Conservation (phyloP, 2,888 invertebrate genomes). For the Nemotelus nigrinus region DNA sequence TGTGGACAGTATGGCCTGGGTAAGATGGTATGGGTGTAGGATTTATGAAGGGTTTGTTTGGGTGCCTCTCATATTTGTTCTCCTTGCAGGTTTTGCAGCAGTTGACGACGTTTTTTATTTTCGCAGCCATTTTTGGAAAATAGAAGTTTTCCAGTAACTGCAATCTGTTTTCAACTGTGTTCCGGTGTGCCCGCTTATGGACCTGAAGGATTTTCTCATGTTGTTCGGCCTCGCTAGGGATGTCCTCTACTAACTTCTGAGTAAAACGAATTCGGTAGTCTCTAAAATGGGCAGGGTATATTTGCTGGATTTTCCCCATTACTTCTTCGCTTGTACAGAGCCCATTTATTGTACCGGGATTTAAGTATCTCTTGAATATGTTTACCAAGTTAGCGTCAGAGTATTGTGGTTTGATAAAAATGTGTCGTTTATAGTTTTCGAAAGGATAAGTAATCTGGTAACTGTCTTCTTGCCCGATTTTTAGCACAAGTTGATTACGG, state of each 20-base stretch:
- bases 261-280: constrained; percentile 9
- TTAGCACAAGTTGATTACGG: background rate
- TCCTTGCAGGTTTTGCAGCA: constrained; percentile 42
- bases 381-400: background rate
- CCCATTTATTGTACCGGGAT: constrained; percentile 13
- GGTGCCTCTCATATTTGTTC: constrained; percentile 47
- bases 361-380: constrained; percentile 32
- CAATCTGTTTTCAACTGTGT: constrained; percentile 44
- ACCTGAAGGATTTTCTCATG: constrained; percentile 45
- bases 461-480: background rate
- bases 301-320: constrained; percentile 12
- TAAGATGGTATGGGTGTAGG: constrained; percentile 32
- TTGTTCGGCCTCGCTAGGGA: constrained; percentile 39
- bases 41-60: constrained; percentile 19
- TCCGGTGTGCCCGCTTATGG: constrained; percentile 47
- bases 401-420: background rate
- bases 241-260: constrained; percentile 41
- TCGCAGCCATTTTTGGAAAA: constrained; percentile 42
- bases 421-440: background rate
- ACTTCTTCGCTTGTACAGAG: background rate
- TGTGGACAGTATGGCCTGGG: constrained; percentile 36
- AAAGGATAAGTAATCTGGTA: background rate
- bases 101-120: constrained; percentile 42
- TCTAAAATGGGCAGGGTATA: constrained; percentile 10
- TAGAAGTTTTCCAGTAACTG: constrained; percentile 48